Percentiles rank a stretch among this genome's conserved stretches.
phyloP scores from a whole-genome alignment of 2,888 invertebrate species.

The Teleogryllus oceanicus region DNA sequence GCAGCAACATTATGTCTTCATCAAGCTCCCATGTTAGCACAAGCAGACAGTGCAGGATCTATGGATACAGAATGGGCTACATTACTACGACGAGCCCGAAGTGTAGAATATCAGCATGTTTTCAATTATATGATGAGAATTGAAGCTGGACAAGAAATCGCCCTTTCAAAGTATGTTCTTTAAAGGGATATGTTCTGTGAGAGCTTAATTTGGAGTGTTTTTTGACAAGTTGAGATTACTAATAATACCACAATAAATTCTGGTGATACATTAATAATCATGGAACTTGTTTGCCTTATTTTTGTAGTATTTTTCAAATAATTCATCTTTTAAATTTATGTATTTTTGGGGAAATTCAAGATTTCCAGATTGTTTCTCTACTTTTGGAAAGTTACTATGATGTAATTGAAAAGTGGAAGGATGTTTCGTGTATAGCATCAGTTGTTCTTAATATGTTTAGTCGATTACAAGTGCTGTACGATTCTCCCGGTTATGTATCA shows the following conservation, averaged over 20 bases:
- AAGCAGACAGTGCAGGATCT: constrained; percentile 23
- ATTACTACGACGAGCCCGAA: constrained; percentile 31
- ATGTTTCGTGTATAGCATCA: too few species aligned
- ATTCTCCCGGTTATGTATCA: too few species aligned
- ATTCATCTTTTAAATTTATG: too few species aligned
- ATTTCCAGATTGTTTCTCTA: constrained; percentile 33
- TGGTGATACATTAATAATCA: too few species aligned
- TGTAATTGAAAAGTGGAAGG: too few species aligned
- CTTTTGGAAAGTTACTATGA: constrained; percentile 33
- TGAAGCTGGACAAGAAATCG: constrained; percentile 26
- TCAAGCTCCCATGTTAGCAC: constrained; percentile 33
- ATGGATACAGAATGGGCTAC: constrained; percentile 29
- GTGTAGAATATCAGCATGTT: constrained; percentile 25
- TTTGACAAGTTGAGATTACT: too few species aligned
- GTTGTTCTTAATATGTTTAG: too few species aligned
- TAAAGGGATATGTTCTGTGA: neutral
- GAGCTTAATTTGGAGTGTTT: neutral
- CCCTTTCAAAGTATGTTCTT: constrained; percentile 25
- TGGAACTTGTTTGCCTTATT: too few species aligned
- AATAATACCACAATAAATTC: too few species aligned
- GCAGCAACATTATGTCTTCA: constrained; percentile 36
- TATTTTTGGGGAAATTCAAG: too few species aligned
- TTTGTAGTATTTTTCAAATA: too few species aligned
- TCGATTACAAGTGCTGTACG: too few species aligned
- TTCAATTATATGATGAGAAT: constrained; percentile 34